Percentiles rank a stretch among this genome's conserved stretches.
These are phyloP conservation scores for Coregonus suidteri DNA, from an alignment of 2,797 vertebrate genomes.

Conservation along the genomic window DNA sequence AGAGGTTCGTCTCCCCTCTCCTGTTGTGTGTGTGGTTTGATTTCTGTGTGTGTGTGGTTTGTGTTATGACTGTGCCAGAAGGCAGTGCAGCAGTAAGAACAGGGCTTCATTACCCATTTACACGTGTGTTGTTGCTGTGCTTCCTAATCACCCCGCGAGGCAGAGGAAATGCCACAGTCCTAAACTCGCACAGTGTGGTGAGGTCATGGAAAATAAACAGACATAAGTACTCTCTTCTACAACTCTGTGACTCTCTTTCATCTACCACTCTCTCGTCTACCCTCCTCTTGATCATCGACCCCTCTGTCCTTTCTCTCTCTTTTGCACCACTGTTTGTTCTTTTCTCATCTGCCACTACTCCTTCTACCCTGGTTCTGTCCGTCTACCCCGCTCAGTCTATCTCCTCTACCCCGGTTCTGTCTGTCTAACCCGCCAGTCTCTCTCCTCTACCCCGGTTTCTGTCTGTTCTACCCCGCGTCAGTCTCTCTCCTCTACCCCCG, in stretches of 20 bases:
- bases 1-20: neutral
- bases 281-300: neutral
- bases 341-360: neutral
- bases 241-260: neutral
- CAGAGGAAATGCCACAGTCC: conserved; percentile 36
- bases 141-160: conserved; percentile 64
- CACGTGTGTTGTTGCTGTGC: conserved; percentile 56
- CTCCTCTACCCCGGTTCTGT: too few species aligned
- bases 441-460: too few species aligned
- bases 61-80: conserved; percentile 39
- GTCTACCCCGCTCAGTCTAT: too few species aligned
- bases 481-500: too few species aligned
- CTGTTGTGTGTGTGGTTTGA: too few species aligned
- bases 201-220: conserved; percentile 70
- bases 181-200: conserved; percentile 55
- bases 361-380: neutral
- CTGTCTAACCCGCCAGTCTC: too few species aligned
- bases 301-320: too few species aligned
- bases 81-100: conserved; percentile 44
- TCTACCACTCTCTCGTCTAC: neutral
- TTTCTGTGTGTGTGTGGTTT: conserved; percentile 12
- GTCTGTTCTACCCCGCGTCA: too few species aligned
- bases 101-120: conserved; percentile 70
- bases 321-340: neutral
- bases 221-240: conserved; percentile 12